Base-by-base conservation (phyloP, 1,140 invertebrate species). In the Halesus radiatus region DNA sequence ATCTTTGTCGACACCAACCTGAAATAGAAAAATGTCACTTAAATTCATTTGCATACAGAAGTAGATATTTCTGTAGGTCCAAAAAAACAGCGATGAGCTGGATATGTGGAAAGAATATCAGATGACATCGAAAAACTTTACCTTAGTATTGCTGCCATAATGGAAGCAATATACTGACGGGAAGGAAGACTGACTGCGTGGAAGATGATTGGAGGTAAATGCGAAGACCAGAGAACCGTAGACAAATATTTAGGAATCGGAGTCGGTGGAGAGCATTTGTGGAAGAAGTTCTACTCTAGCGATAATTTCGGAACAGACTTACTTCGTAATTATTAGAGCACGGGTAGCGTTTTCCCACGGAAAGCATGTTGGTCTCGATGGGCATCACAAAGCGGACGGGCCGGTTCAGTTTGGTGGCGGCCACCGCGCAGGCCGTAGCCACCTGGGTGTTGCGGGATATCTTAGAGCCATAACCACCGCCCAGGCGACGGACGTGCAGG, bases 301-400 rank as follows among this genome's bases (percentile, higher is more conserved):
- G 32, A 18, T 1, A 20, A 58, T 16, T n/a, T 58, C 1, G 16
- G 23, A 23, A 60, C 23, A 22, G 1, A 20, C 72, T 84, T 86
- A 93, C 92, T 87, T 94, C 93, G 85, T 95, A 95, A 79, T 93
- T 90, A 52, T 89, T 87, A 13, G 88, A 87, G 10, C 90, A 90
- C 0, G 92, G 88, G 29, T 88, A 84, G 80, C 94, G 86, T 85
- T 94, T 94, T 1, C 95, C 95, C 1, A 92, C 83, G 6, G 90
- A 84, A 56, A 88, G 89, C 92, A 95, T 94, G 82, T 93, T 94
- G 54, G 91, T 91, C 84, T 94, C 90, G 53, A 95, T 86, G 5
- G 92, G 88, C 85, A 94, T 64, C 15, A 89, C 80, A 70, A 90
- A 88, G 77, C 88, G 85, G 78, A 88, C 89, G 8, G 88, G 86